Conservation (phyloP, 2,113 vertebrate genomes). For the Toxotes jaculatrix region DNA sequence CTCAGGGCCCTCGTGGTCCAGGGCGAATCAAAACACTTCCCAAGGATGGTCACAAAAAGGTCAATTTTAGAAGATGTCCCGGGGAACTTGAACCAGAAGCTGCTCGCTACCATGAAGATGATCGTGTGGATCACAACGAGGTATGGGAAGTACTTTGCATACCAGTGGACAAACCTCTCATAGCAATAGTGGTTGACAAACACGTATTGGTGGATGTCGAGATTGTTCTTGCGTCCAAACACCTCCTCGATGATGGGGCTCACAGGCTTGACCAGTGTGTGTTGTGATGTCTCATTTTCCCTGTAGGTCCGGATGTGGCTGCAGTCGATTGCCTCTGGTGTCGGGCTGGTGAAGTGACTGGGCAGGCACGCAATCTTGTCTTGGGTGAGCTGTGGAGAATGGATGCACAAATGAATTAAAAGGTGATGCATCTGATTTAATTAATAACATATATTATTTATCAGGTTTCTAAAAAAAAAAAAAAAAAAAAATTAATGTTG, state of each 20-base stretch:
- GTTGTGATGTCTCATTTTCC: conserved; percentile 63
- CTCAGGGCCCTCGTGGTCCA: conserved; percentile 92
- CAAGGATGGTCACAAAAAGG: conserved; percentile 90
- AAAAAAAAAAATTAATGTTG: too few relatives aligned
- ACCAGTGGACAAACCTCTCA: conserved; percentile 91
- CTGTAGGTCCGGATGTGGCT: conserved; percentile 76
- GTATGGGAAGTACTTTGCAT: conserved; percentile 93
- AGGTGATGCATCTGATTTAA: too few relatives aligned
- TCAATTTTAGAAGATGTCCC: conserved; percentile 94
- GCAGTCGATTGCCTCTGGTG: conserved; percentile 80
- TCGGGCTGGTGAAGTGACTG: conserved; percentile 79
- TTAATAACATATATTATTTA: too few relatives aligned
- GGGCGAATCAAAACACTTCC: conserved; percentile 92
- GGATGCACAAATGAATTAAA: neutral
- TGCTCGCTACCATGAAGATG: conserved; percentile 92
- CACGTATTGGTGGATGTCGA: conserved; percentile 92
- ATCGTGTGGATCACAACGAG: conserved; percentile 91
- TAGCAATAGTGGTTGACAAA: conserved; percentile 94
- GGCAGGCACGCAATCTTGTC: conserved; percentile 94
- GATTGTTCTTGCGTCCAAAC: conserved; percentile 86
- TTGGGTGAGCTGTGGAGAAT: conserved; percentile 87
- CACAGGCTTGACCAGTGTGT: conserved; percentile 31
- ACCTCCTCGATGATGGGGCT: conserved; percentile 77
- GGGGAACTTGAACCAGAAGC: conserved; percentile 95
- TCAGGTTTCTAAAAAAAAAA: too few relatives aligned